phyloP scores from a whole-genome alignment of 2,888 invertebrate species.

The Polyommatus icarus region DNA sequence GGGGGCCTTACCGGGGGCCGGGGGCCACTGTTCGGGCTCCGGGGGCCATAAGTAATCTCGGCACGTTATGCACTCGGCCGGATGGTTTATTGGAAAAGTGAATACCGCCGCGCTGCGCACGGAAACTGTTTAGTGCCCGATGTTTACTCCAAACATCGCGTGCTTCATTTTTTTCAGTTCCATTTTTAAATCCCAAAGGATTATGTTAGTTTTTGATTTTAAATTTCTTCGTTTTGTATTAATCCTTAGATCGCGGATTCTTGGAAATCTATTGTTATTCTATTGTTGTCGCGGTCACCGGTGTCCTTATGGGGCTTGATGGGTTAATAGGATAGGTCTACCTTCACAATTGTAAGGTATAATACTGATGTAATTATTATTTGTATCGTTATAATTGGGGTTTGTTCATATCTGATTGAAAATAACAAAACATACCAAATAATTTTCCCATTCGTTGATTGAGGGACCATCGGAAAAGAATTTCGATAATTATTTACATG shows the following conservation, averaged over 20 bases:
- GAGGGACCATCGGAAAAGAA: background rate
- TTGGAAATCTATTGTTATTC: too few relatives aligned
- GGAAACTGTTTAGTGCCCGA: constrained; percentile 46
- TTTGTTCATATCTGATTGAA: background rate
- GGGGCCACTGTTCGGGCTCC: background rate
- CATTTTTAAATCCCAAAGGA: background rate
- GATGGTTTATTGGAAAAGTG: constrained; percentile 71
- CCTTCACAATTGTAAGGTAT: too few relatives aligned
- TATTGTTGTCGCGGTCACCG: too few relatives aligned
- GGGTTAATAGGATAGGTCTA: too few relatives aligned
- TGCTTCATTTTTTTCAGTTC: background rate
- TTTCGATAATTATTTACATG: background rate
- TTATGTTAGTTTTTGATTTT: background rate
- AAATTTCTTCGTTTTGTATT: background rate
- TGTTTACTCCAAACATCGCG: constrained; percentile 42
- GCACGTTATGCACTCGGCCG: constrained; percentile 71
- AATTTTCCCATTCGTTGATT: background rate
- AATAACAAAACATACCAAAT: background rate
- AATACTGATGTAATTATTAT: background rate
- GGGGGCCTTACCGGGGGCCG: constrained; percentile 44
- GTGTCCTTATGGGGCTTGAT: too few relatives aligned
- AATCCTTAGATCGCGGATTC: too few relatives aligned
- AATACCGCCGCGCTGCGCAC: constrained; percentile 48
- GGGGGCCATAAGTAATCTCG: constrained; percentile 67
- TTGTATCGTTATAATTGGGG: background rate